A percentile compares a stretch with the other conserved stretches of the same genome.
phyloP scores from a whole-genome alignment of 2,888 invertebrate species.

The Sphaeridia pumilis region DNA sequence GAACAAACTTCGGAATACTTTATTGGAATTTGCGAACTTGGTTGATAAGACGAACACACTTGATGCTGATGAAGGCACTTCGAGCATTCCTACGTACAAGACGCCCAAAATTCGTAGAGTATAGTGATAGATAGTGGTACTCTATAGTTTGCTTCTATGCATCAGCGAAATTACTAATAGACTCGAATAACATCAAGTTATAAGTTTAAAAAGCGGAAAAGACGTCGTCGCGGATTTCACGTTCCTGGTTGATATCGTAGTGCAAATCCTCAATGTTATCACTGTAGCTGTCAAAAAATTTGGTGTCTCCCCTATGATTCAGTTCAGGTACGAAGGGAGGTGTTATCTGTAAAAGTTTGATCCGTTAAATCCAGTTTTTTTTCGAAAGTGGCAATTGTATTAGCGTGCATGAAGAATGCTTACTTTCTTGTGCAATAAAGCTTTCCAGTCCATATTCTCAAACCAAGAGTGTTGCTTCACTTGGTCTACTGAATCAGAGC shows the following conservation, averaged over 20 bases:
- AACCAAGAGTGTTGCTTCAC: slow-evolving; percentile 11
- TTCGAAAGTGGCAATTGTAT: too few relatives aligned
- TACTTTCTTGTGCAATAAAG: slow-evolving; percentile 3
- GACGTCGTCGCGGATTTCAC: neutral
- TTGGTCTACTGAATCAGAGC: neutral
- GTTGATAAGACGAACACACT: too few relatives aligned
- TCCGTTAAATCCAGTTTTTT: too few relatives aligned
- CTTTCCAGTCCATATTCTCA: slow-evolving; percentile 7
- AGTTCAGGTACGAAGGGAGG: slow-evolving; percentile 8
- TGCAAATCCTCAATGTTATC: neutral
- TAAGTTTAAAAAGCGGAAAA: slow-evolving; percentile 8
- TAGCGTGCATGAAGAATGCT: neutral
- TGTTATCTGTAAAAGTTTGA: slow-evolving; percentile 10
- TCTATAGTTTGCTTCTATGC: too few relatives aligned
- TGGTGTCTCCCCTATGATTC: slow-evolving; percentile 8
- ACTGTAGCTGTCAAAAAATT: slow-evolving; percentile 8
- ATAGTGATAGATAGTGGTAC: too few relatives aligned
- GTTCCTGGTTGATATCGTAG: neutral
- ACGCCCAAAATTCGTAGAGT: too few relatives aligned
- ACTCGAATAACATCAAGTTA: too few relatives aligned
- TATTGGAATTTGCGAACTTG: too few relatives aligned
- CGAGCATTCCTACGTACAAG: too few relatives aligned
- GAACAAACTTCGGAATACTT: too few relatives aligned
- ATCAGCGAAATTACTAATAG: too few relatives aligned
- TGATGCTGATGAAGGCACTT: too few relatives aligned